Base-by-base conservation (phyloP, 1,140 invertebrate species). In the Scaptomyza hsui region DNA sequence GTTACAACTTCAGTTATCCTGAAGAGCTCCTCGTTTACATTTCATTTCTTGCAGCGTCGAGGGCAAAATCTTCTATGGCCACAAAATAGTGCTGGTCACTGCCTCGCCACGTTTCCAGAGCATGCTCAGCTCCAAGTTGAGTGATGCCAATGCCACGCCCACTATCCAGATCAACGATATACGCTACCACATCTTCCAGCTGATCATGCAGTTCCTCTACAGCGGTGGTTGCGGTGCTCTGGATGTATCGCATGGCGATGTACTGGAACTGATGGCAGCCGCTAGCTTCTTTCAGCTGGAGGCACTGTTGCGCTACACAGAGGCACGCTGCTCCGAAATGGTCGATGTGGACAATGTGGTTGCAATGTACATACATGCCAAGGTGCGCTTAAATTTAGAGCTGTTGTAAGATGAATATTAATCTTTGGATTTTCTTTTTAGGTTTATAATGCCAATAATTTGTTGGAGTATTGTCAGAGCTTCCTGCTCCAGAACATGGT, bases 101-200 rank as follows among this genome's bases (percentile, higher is more conserved):
- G 97, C 97, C 35, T 98, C 97, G 6, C 94, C 96, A 12, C 93
- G 96, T 59, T 95, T 98, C 74, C 94, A 96, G 75, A 95, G 95
- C 41, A 97, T 98, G 97, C 92, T 98, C 18, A 96, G 94, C 79
- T 95, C 95, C 2, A 95, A 96, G 83, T 89, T 95, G 45, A 95
- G 94, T 75, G 95, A 96, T 74, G 95, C 95, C 10, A 95, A 92
- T 62, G 77, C 93, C 79, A 94, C 96, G 41, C 96, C 96, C 0
- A 95, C 97, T 41, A 96, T 98, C 51, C 96, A 98, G 91, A 98
- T 98, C 72, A 98, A 97, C 78, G 97, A 98, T 89, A 98, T 98
- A 64, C 93, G 96, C 89, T 98, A 98, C 91, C 95, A 97, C 81
- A 98, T 97, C 76, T 92, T 92, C 32, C 90, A 98, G 96, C 94